These are phyloP conservation scores for Florisuga fusca DNA, from an alignment of 2,797 vertebrate species.

Conservation along the genomic window DNA sequence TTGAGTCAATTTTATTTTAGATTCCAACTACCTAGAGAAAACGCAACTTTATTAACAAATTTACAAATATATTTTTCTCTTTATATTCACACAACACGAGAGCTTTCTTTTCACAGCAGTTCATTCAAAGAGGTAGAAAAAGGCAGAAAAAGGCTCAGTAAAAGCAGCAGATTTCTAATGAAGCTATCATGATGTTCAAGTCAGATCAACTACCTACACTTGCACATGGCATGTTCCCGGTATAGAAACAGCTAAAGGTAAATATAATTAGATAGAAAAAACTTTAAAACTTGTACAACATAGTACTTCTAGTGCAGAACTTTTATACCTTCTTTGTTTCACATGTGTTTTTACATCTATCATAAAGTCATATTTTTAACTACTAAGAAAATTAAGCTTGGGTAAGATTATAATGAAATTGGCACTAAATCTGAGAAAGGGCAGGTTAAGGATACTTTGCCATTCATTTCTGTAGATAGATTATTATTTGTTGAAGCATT, in stretches of 20 bases:
- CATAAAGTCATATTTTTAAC: slow-evolving; percentile 20
- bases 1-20: slow-evolving; percentile 30
- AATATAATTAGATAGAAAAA: no score
- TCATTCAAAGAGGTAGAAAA: not conserved
- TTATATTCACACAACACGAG: not conserved
- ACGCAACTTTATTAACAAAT: not conserved
- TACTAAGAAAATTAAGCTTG: not conserved
- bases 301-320: no score
- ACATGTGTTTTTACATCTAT: not conserved
- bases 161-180: slow-evolving; percentile 30
- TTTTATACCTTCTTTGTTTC: no score
- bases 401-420: not conserved
- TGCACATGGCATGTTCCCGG: not conserved
- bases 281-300: no score
- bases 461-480: slow-evolving; percentile 16
- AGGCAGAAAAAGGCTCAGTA: slow-evolving; percentile 19
- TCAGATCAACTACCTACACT: slow-evolving; percentile 36
- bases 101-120: not conserved
- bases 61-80: slow-evolving; percentile 2
- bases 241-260: slow-evolving; percentile 28
- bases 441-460: slow-evolving; percentile 11
- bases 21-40: not conserved
- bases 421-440: slow-evolving; percentile 40
- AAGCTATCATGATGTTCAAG: slow-evolving; percentile 22
- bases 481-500: slow-evolving; percentile 27